Evolutionary conservation across 2,113 vertebrate genomes (phyloP).

Genomic region (Empidonax traillii): DNA sequence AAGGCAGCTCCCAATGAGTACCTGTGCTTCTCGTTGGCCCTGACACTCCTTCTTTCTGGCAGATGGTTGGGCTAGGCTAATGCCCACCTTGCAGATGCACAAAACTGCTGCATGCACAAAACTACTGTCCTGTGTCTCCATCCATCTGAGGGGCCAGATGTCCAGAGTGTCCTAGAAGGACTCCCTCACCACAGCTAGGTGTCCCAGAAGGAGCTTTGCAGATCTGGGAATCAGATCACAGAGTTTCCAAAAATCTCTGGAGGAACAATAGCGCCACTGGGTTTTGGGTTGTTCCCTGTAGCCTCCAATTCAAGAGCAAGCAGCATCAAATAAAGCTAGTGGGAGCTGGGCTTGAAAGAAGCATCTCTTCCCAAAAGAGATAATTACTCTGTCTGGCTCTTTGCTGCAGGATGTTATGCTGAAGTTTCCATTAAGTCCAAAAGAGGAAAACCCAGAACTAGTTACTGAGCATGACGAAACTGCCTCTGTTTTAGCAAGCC

Average conservation of each 20-base stretch:
- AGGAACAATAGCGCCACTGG: neutral
- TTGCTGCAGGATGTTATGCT: neutral
- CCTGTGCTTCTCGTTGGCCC: neutral
- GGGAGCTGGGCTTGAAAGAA: neutral
- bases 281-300: neutral
- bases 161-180: too few relatives aligned
- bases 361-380: neutral
- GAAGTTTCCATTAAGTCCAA: neutral
- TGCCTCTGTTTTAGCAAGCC: neutral
- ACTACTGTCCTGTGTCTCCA: too few relatives aligned
- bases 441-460: neutral
- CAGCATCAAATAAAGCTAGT: neutral
- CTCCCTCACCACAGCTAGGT: neutral
- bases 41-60: neutral
- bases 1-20: neutral
- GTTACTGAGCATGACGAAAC: neutral
- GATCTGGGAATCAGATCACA: neutral
- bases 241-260: neutral
- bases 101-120: neutral
- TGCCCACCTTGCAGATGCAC: neutral
- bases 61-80: neutral
- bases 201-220: neutral
- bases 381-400: neutral
- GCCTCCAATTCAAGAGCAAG: neutral
- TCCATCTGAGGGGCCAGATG: too few relatives aligned